A percentile compares a stretch with the other conserved stretches of the same genome.
Conservation (phyloP, 2,888 invertebrate species). For the Stenurella melanura region DNA sequence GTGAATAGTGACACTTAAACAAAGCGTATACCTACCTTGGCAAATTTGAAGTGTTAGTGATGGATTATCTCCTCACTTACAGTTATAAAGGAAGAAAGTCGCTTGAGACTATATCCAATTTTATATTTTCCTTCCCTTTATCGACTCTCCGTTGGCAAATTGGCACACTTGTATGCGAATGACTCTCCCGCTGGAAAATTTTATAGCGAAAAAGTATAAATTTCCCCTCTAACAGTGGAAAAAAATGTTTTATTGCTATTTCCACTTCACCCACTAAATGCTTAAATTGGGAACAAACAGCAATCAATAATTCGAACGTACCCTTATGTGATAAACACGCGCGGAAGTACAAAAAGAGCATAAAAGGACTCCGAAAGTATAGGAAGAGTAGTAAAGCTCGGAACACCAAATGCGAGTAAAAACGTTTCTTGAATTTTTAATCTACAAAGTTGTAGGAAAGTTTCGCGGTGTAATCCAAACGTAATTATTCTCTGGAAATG, state of each 20-base stretch:
- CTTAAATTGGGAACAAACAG: conserved; percentile 5
- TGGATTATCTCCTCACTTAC: neutral
- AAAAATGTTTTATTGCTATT: conserved; percentile 3
- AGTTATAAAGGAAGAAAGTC: neutral
- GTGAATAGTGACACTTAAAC: too few relatives aligned
- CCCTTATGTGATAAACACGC: conserved; percentile 14
- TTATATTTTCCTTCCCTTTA: neutral
- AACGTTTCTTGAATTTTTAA: conserved; percentile 42
- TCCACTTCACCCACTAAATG: conserved; percentile 17
- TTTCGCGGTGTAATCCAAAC: conserved; percentile 37
- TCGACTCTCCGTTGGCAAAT: neutral
- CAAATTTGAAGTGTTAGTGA: neutral
- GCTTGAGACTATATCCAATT: neutral
- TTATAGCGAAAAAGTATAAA: neutral
- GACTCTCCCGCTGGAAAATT: neutral
- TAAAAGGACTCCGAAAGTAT: conserved; percentile 16
- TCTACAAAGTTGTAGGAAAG: conserved; percentile 29
- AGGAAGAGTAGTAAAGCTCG: conserved; percentile 20
- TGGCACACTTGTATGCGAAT: neutral
- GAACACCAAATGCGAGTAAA: conserved; percentile 35
- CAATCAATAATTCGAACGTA: neutral
- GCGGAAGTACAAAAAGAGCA: conserved; percentile 18
- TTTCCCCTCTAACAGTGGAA: neutral
- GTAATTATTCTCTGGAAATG: conserved; percentile 42
- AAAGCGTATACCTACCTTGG: too few relatives aligned